Percentiles rank a stretch among this genome's conserved stretches.
Conservation (phyloP, 2,113 vertebrate genomes). For the Cricetomys ansorgei region DNA sequence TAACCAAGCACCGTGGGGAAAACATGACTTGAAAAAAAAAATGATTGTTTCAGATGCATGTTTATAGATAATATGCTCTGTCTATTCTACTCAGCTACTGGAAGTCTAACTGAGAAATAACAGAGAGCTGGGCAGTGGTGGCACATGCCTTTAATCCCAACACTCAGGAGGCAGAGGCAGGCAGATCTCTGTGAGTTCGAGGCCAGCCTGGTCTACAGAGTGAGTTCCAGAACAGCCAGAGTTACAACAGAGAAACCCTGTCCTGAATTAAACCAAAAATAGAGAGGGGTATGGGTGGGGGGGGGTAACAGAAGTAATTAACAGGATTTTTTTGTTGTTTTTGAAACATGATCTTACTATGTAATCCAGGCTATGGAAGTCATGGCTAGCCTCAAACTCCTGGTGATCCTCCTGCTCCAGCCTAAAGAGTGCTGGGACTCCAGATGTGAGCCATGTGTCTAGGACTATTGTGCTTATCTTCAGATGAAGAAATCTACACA, state of each 20-base stretch:
- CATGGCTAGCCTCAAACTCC: neutral
- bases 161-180: no score
- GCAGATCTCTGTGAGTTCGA: no score
- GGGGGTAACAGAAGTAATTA: no score
- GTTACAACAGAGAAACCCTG: no score
- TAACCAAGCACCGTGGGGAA: neutral
- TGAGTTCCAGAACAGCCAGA: no score
- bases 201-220: no score
- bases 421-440: neutral
- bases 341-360: neutral
- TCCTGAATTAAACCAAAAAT: no score
- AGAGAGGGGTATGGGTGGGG: no score
- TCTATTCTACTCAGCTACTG: neutral
- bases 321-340: neutral
- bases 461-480: constrained; percentile 41
- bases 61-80: neutral
- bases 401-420: neutral
- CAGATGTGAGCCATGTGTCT: neutral
- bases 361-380: no score
- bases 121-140: no score
- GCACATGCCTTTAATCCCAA: no score
- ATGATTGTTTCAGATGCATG: neutral
- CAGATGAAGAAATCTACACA: constrained; percentile 38
- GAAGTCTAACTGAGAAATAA: neutral
- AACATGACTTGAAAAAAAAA: constrained; percentile 9